phyloP scores from a whole-genome alignment of 2,888 invertebrate species.

The Eudemis profundana region DNA sequence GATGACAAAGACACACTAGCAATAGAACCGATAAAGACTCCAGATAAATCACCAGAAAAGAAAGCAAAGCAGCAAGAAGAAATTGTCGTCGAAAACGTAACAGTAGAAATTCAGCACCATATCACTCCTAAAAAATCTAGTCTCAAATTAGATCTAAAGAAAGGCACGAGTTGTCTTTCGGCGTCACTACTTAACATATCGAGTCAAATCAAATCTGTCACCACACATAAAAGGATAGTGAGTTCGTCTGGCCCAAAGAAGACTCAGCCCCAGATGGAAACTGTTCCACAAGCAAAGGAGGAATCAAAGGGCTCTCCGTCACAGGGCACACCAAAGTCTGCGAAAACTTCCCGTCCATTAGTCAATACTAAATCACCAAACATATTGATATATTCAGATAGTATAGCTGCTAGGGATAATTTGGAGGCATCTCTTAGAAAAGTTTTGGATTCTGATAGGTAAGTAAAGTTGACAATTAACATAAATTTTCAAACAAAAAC shows the following conservation, averaged over 20 bases:
- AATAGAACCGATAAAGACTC: constrained; percentile 49
- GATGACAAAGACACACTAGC: constrained; percentile 60
- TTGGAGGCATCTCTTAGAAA: constrained; percentile 88
- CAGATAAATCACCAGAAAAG: constrained; percentile 55
- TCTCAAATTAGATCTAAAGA: constrained; percentile 77
- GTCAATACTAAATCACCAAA: constrained; percentile 90
- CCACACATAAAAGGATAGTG: constrained; percentile 78
- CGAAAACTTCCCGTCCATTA: constrained; percentile 82
- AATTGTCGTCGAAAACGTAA: constrained; percentile 76
- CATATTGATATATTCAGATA: constrained; percentile 93
- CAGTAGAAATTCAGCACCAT: constrained; percentile 81
- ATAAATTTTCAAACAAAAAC: neutral
- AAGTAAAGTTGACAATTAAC: constrained; percentile 54
- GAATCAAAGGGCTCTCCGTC: constrained; percentile 59
- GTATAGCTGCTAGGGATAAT: constrained; percentile 89
- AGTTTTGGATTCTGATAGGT: constrained; percentile 90
- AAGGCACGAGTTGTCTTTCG: constrained; percentile 77
- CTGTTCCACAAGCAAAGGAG: constrained; percentile 64
- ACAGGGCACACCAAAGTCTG: constrained; percentile 72
- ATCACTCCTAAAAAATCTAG: constrained; percentile 81
- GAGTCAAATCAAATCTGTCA: constrained; percentile 81
- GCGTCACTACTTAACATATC: constrained; percentile 79
- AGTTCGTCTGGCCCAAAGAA: constrained; percentile 79
- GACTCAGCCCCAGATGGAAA: constrained; percentile 64
- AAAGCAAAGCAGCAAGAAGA: constrained; percentile 58